Evolutionary conservation across 2,113 vertebrate species (phyloP), one percentile per base, ranked within the genome.

Genomic region (Vulpes ferrilata): DNA sequence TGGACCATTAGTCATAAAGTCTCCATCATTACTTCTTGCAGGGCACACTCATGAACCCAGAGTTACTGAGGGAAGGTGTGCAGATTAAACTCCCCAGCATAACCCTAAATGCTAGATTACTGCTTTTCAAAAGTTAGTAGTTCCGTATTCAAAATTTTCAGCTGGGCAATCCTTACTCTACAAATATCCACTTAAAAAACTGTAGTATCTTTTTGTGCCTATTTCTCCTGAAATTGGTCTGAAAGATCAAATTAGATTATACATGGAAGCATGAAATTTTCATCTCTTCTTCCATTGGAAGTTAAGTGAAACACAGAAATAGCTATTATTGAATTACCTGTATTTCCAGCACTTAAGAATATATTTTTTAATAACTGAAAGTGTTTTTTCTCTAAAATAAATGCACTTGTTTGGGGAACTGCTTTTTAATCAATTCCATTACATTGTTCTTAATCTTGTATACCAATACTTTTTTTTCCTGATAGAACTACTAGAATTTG

Each of bases 221-320:
- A 59, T 92, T 88, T 84, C 3, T 32, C 67, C 51, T 87, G 57
- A 53, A 90, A 59, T 87, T 90, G 53, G 38, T 60, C 51, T 90
- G 27, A 59, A 87, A 69, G 5, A 62, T 67, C 57, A 94, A 90
- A 89, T 90, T 81, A 91, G 81, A 84, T 59, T 92, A 93, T 38
- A 85, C 16, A 67, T 11, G 76, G 53, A 83, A 51, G 73, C 20
- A 76, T 20, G 65, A 53, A 17, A 86, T 92, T 62, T 96, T 90
- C 53, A 82, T 88, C 4, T 82, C 30, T 78, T 93, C 79, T 57
- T 84, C 15, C 22, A 57, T n/a, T 43, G 38, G 25, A 94, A 88
- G 17, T 80, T 35, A 93, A 90, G 30, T 60, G 53, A 93, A 88
- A 87, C 53, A 93, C 15, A 55, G 17, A 74, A 91, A 30, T 17